Evolutionary conservation across 2,797 vertebrate species (phyloP), one percentile per base, ranked within the genome.

Genomic region (Perodicticus potto): DNA sequence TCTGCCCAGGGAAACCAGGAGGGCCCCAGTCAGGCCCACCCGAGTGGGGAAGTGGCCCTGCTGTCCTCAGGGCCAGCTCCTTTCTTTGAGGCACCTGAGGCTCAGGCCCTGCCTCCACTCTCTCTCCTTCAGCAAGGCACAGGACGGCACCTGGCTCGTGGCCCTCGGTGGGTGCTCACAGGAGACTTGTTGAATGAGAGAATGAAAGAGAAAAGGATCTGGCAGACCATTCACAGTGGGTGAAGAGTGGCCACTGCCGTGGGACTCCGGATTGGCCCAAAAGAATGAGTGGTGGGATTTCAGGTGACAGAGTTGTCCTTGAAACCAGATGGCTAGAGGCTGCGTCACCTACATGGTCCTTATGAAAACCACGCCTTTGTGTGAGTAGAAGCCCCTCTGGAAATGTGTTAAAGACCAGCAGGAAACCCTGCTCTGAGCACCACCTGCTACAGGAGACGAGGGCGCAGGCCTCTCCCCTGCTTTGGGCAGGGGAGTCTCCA

Each of bases 41-140:
- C 2, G 16, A 29, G n/a, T 7, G 22, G 23, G 19, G 49, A 20
- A 22, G 4, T 3, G n/a, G 29, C 32, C 34, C 69, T 61, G 14
- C 11, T 32, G 11, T 91, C 45, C 40, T 65, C 22, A 34, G 25
- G 32, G 55, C 34, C 16, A 43, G 49, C 14, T 23, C 14, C 16
- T 22, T 89, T 78, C 29, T 37, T 29, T 37, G 29, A 86, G 34
- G 57, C 14, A n/a, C 53, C 7, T 6, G 3, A 5, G 19, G 22
- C 14, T 53, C 40, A 43, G 9, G 20, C 22, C 8, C 0, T 6
- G 37, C 88, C 69, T 77, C 7, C 6, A 1, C 3, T 7, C 1
- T 5, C 23, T 34, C 72, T 63, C 63, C 53, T 91, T 74, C 4
- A 29, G 34, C 4, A 23, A 61, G 22, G 37, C 59, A 22, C 57